Evolutionary conservation across 2,888 invertebrate species (phyloP).

Genomic region (Drosophila colorata): DNA sequence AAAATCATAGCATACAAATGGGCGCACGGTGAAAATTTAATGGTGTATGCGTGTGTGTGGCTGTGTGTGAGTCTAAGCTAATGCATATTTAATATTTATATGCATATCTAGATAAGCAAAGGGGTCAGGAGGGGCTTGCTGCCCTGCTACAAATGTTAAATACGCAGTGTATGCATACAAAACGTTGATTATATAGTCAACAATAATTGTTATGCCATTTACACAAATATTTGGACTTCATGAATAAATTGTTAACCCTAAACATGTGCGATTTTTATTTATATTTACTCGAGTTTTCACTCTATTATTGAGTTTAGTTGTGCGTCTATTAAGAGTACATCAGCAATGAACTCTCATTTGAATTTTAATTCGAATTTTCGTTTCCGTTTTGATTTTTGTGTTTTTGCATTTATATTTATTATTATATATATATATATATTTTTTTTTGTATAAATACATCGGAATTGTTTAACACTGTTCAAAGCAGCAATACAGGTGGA

Average conservation of each 20-base stretch:
- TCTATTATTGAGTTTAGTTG: constrained; percentile 13
- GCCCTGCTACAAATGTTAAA: constrained; percentile 48
- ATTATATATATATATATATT: not conserved
- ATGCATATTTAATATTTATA: constrained; percentile 77
- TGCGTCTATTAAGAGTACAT: not conserved
- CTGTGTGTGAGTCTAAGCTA: constrained; percentile 40
- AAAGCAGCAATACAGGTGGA: too few species aligned
- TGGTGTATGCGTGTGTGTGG: constrained; percentile 7
- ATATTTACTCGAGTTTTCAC: not conserved
- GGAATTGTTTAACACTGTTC: not conserved
- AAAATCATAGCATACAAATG: constrained; percentile 63
- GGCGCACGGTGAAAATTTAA: constrained; percentile 42
- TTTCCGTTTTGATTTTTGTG: not conserved
- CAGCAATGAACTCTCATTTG: not conserved
- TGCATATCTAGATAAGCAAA: constrained; percentile 17
- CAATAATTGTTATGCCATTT: constrained; percentile 53
- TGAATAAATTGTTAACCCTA: constrained; percentile 40
- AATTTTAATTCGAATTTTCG: not conserved
- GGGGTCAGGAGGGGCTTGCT: not conserved
- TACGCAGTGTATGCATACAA: constrained; percentile 39
- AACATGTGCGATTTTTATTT: constrained; percentile 17
- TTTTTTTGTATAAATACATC: not conserved
- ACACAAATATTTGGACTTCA: constrained; percentile 50
- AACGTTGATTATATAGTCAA: constrained; percentile 54
- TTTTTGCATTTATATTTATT: not conserved